Base-by-base conservation (phyloP, 2,113 vertebrate genomes). In the Chroicocephalus ridibundus region DNA sequence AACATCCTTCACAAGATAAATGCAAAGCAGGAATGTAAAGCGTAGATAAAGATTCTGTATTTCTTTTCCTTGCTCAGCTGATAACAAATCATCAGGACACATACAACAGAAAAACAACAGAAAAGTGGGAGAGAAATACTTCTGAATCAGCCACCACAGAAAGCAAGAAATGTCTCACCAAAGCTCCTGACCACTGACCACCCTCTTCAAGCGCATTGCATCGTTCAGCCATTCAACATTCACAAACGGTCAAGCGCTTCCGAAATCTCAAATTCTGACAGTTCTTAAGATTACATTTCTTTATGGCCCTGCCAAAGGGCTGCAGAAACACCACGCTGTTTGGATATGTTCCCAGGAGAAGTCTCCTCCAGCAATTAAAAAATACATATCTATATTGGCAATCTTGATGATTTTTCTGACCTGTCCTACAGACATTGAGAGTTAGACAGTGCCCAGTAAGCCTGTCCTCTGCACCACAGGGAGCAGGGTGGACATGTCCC, bases 61-160 rank as follows among this genome's bases (percentile, higher is more conserved):
- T 96, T 95, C 83, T 95, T 97, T 92, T 82, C 93, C 38, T 88
- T 54, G 58, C 66, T 93, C 8, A 13, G 87, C 77, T 94, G 91
- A 94, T 92, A 97, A 96, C 81, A 94, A 89, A 93, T 90, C 29
- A 17, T 88, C 49, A 93, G 86, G 69, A 85, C 14, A 20, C 57
- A 78, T 65, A 91, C 71, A 87, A 94, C 96, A 95, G n/a, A 86
- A 94, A 93, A 92, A 46, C 20, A 89, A 38, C n/a, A 91, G 49
- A 78, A 85, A 84, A 92, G 57, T 11, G 38, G 10, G 70, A 84
- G 20, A 62, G 12, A 79, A 88, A 60, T 10, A 79, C 3, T 34
- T 75, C 27, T 77, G 11, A 88, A 88, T 34, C 38, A 38, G 71
- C 25, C 20, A 66, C 34, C 47, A 62, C 0, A 0, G 46, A 92